Evolutionary conservation across 53 echinoderm and acorn worm species (phyloP), one percentile per base, ranked within the genome.

Genomic region (Antedon mediterranea): DNA sequence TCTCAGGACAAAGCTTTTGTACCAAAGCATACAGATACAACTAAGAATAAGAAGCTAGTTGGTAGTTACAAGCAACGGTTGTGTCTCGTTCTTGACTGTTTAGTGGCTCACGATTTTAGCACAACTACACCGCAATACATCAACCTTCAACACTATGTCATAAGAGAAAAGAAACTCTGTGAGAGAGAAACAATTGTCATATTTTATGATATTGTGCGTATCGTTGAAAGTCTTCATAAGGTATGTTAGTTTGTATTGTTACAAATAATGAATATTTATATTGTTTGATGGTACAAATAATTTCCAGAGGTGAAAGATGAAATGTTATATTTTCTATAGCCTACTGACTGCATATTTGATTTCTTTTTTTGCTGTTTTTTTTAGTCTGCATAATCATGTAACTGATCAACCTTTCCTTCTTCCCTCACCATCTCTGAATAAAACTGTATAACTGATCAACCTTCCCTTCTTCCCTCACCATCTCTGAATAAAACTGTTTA

Each of bases 81-180:
- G 28, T 97, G 97, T 73, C 86, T 97, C 29, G 90, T 92, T 8
- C 73, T 97, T 30, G 97, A 97, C 82, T 97, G 97, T 73, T 80
- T 89, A 34, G 97, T 90, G 42, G 83, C 97, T 6, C 97, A 97
- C 34, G 89, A 89, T 76, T 97, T 97, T 78, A 89, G 85, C 57
- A 91, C 71, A 70, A 79, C 85, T 77, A 91, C 90, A 13, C 76
- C 82, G 0, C 91, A 92, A 33, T 83, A 92, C 43, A 92, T 97
- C 82, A 97, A 97, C 71, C 89, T 97, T 15, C 97, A 97, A 79
- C 97, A 97, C 71, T 91, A 97, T 73, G 97, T 97, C 30, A 97
- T 97, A 32, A 85, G 83, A 30, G 97, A 97, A 88, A 97, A 97
- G 89, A 97, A 97, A 71, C 81, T 97, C 29, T 87, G 77, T 29